Evolutionary conservation across 2,113 vertebrate genomes (phyloP).

Genomic region (Pogona vitticeps): DNA sequence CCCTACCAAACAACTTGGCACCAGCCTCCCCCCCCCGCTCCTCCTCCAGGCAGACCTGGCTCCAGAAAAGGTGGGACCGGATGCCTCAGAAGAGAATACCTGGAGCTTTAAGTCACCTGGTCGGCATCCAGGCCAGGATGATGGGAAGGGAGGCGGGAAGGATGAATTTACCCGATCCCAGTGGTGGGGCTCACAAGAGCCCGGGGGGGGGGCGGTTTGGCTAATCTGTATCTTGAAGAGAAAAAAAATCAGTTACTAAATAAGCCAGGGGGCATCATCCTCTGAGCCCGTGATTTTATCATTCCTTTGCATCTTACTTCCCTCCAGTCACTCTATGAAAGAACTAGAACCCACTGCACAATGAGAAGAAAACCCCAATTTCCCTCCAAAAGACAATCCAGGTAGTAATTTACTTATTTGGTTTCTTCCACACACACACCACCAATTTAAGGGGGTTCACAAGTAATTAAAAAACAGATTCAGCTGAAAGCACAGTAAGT

Average conservation of each 20-base stretch:
- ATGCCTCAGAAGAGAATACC: slow-evolving; percentile 3
- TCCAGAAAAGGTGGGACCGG: slow-evolving; percentile 30
- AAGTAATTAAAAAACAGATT: too few relatives aligned
- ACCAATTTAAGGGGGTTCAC: too few relatives aligned
- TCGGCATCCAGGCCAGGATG: slow-evolving; percentile 13
- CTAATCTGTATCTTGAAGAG: too few relatives aligned
- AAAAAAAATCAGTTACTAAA: neutral
- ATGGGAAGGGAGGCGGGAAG: neutral
- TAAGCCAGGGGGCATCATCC: neutral
- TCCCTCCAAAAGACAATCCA: too few relatives aligned
- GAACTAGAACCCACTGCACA: too few relatives aligned
- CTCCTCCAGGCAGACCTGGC: slow-evolving; percentile 25
- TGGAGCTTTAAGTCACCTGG: slow-evolving; percentile 25
- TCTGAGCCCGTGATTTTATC: neutral
- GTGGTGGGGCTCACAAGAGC: neutral
- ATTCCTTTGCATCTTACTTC: too few relatives aligned
- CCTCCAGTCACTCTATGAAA: too few relatives aligned
- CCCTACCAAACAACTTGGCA: neutral
- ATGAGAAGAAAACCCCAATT: too few relatives aligned
- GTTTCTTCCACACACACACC: too few relatives aligned
- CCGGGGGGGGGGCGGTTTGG: neutral
- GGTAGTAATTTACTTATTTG: too few relatives aligned
- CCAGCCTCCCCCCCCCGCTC: neutral
- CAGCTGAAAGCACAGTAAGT: too few relatives aligned
- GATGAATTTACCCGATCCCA: neutral